Conservation (phyloP, 2,888 invertebrate species). For the Lasioglossum oenotherae region DNA sequence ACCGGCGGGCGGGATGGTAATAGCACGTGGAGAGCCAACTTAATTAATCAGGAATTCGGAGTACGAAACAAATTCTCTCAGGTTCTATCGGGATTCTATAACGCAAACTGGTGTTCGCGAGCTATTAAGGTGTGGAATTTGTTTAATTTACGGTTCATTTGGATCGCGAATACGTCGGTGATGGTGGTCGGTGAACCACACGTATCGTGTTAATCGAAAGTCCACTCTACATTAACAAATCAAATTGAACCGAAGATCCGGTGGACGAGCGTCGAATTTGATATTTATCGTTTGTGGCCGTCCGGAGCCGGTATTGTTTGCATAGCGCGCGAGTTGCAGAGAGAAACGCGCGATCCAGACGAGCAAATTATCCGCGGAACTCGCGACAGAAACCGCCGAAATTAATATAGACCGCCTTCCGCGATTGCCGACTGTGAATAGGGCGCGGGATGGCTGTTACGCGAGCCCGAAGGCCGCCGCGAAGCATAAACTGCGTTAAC, state of each 20-base stretch:
- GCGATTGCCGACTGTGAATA: constrained; percentile 36
- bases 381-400: constrained; percentile 41
- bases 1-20: neutral
- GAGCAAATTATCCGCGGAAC: constrained; percentile 46
- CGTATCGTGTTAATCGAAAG: neutral
- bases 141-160: neutral
- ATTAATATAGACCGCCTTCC: constrained; percentile 42
- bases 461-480: neutral
- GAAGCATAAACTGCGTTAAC: neutral
- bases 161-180: neutral
- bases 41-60: neutral
- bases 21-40: neutral
- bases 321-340: constrained; percentile 25
- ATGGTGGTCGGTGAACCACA: no score
- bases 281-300: constrained; percentile 19
- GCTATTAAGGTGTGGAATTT: neutral
- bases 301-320: neutral
- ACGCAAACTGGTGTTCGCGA: neutral
- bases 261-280: neutral
- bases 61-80: neutral
- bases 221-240: neutral
- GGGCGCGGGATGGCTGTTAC: constrained; percentile 38
- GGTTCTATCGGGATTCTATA: neutral
- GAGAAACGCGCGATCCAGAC: constrained; percentile 41
- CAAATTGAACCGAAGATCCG: constrained; percentile 6